Evolutionary conservation across 1,140 invertebrate genomes (phyloP), one percentile per base, ranked within the genome.

Genomic region (Tyrophagus putrescentiae): DNA sequence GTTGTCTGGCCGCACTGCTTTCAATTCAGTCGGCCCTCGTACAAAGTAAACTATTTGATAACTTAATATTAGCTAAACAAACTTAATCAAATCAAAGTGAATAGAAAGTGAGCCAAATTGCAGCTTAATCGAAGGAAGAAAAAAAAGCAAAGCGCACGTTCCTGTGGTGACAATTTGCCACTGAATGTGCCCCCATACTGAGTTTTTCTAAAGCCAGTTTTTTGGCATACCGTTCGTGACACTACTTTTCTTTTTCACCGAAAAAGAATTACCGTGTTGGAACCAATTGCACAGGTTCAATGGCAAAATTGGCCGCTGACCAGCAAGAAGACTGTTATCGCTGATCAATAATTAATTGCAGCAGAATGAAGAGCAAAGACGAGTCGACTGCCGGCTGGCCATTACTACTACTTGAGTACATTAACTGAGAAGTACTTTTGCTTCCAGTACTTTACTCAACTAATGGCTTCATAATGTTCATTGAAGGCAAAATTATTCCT

Each of bases 41-140:
- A 39, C 21, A 48, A 48, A 48, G 45, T 48, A 48, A 48, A 48
- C 45, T 48, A 18, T 48, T 48, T 48, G 45, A 48, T 21, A 18
- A 48, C 45, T 48, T 48, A 48, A 48, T 48, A 48, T 18, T 48
- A 6, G 13, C 45, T 6, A 48, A 7, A 48, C 45, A 7, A 48
- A 48, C 18, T 7, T 6, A 48, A 48, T 48, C 45, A 48, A 48
- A 48, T 18, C 7, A 48, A 48, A 48, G 31, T 18, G 45, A 7
- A 48, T 7, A 21, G 18, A 48, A 48, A 48, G 45, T 48, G 45
- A 48, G 45, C 45, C 45, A 48, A 48, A 48, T 48, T 48, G 45
- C 13, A 39, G 36, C 36, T 39, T 39, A 39, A 39, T 39, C 36
- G 36, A 39, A 39, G 36, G 13, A 21, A 39, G 13, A 39, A 39